These are phyloP conservation scores for Eulithis testata DNA, from an alignment of 2,888 invertebrate species.

Conservation along the genomic window DNA sequence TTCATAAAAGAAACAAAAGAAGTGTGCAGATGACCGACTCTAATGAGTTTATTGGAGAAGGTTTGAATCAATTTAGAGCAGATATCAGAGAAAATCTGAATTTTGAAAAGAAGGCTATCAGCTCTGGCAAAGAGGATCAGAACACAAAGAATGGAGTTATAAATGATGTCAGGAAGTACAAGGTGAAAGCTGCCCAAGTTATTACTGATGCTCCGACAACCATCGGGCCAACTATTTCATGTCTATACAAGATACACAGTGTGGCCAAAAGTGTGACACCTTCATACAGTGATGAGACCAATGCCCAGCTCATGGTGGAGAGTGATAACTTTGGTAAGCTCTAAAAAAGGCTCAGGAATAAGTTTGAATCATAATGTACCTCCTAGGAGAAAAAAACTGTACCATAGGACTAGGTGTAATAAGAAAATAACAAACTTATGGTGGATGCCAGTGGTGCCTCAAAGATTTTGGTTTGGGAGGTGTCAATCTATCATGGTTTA, in stretches of 20 bases:
- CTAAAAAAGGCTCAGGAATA: not conserved
- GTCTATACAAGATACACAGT: constrained; percentile 72
- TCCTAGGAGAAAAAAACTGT: too few relatives aligned
- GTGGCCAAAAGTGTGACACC: constrained; percentile 72
- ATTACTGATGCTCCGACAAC: constrained; percentile 59
- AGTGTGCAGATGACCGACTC: constrained; percentile 55
- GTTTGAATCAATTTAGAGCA: constrained; percentile 54
- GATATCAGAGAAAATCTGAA: constrained; percentile 55
- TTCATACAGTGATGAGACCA: constrained; percentile 67
- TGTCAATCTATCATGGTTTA: too few relatives aligned
- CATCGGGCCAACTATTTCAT: constrained; percentile 62
- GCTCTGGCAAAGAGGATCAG: constrained; percentile 54
- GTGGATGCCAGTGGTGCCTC: too few relatives aligned
- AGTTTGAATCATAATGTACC: too few relatives aligned
- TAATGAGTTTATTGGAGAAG: constrained; percentile 56
- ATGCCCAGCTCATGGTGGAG: constrained; percentile 68
- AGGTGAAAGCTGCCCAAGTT: constrained; percentile 59
- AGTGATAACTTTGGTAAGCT: constrained; percentile 69
- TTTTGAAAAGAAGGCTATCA: constrained; percentile 55
- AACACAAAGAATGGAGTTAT: constrained; percentile 55
- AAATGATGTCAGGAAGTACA: constrained; percentile 57
- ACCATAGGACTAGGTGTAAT: too few relatives aligned
- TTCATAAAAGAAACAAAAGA: constrained; percentile 61
- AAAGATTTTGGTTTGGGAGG: too few relatives aligned
- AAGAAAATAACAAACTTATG: too few relatives aligned